These are phyloP conservation scores for Patella ulyssiponensis DNA, from an alignment of 2,888 invertebrate species.

Conservation along the genomic window DNA sequence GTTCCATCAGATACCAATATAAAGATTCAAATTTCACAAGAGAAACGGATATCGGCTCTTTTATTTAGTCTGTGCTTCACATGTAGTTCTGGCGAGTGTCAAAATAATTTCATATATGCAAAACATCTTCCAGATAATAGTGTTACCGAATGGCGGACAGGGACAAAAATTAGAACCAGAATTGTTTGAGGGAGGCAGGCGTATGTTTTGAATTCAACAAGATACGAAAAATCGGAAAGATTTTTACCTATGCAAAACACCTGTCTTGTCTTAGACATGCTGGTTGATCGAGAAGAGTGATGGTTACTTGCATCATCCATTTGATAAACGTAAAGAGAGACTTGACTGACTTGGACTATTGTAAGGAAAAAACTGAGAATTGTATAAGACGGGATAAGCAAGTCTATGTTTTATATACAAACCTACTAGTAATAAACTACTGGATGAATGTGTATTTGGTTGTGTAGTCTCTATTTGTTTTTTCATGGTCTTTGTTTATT, in stretches of 20 bases:
- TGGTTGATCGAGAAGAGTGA: background rate
- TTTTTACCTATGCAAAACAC: slow-evolving; percentile 3
- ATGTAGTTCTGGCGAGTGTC: background rate
- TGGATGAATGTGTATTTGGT: background rate
- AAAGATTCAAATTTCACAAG: background rate
- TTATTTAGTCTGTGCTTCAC: slow-evolving; percentile 1
- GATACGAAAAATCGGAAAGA: background rate
- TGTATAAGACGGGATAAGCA: background rate
- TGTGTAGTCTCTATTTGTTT: slow-evolving; percentile 7
- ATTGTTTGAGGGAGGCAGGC: background rate
- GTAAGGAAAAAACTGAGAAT: too few relatives aligned
- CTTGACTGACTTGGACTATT: too few relatives aligned
- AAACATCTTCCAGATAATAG: slow-evolving; percentile 9
- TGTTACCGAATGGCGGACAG: background rate
- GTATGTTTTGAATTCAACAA: background rate
- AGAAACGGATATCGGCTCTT: background rate
- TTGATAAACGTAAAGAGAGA: too few relatives aligned
- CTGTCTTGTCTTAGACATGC: background rate
- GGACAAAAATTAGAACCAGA: background rate
- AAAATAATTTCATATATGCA: background rate
- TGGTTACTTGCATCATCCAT: too few relatives aligned
- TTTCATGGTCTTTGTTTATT: background rate
- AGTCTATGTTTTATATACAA: background rate
- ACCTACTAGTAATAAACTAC: background rate
- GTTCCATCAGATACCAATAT: too few relatives aligned